Evolutionary conservation across 2,888 invertebrate species (phyloP), one percentile per base, ranked within the genome.

Genomic region (Homarus gammarus): DNA sequence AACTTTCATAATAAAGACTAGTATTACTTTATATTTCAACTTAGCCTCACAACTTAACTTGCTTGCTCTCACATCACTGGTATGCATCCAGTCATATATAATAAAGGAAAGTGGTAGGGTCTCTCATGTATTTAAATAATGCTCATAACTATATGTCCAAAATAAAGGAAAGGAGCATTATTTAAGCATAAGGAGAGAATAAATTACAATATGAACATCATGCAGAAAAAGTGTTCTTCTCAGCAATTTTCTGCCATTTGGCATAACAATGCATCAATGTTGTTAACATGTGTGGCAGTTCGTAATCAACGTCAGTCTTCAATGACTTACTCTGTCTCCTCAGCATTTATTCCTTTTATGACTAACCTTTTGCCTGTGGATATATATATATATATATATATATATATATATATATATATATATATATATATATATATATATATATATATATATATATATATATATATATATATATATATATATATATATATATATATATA

Each of bases 211-310:
- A 56, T 22, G 22, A 22, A 56, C 56, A 56, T 56, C 56, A 56
- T 56, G 22, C 49, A 56, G 5, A 56, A 56, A 44, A 56, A 56
- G n/a, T n/a, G n/a, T n/a, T n/a, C 18, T 56, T 56, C 56, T 77
- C 10, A 77, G 77, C 44, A 77, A 49, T 77, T 77, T 77, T 2
- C 3, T 49, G 44, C 49, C 77, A 36, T 27, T 77, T 73, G 56
- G 56, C 56, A 56, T 5, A 56, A 22, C 5, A 75, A 40, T 75
- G 75, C 75, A 77, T 10, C 1, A 77, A 36, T 77, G 27, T 36
- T 77, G 10, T 77, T 73, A 33, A 84, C 84, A 84, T 56, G 31
- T 72, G 73, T 73, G 44, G 51, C 73, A 73, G 84, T n/a, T 36
- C 31, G 36, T 56, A 33, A 49, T 51, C n/a, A 56, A 70, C 51